Base-by-base conservation (phyloP, 2,888 invertebrate species). In the Rosalia funebris region DNA sequence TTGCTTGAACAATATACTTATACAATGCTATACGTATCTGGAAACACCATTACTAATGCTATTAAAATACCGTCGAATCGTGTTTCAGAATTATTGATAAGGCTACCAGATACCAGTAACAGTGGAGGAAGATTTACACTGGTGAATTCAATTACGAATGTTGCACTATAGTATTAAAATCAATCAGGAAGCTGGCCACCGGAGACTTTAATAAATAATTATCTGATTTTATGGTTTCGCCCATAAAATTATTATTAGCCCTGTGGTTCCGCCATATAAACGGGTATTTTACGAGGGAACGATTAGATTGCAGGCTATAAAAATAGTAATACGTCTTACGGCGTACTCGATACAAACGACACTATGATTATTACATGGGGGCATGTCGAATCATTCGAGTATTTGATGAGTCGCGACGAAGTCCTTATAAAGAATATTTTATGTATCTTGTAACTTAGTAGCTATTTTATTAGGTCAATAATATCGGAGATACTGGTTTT, bases 221-320 rank as follows among this genome's bases (percentile, higher is more conserved):
- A 9, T 12, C 32, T 32, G 32, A 39, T 50, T 37, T 50, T 39
- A 50, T 25, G 39, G 20, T 19, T 11, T 4, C 1, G 31, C n/a
- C 17, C 32, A 42, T 53, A 42, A 53, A 53, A 42, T 53, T 53
- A 53, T 53, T 53, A 53, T 53, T 53, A 42, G 37, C 14, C 10
- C 17, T 9, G 17, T 10, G 19, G 20, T 19, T 20, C 12, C 16
- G 37, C 12, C 25, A 3, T 25, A 10, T 15, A 20, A 50, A 16
- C 25, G n/a, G 5, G 10, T 15, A 46, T 32, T 53, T 53, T 53
- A 53, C 11, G 16, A 17, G 17, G 17, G 11, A 42, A 5, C 31
- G 53, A 53, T 53, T 53, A 42, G 53, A 53, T 42, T 42, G 20
- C 42, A 3, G 42, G 12, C 32, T 2, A 14, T 53, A 53, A 53